Conservation (phyloP, 2,797 vertebrate species). For the Octomys mimax region DNA sequence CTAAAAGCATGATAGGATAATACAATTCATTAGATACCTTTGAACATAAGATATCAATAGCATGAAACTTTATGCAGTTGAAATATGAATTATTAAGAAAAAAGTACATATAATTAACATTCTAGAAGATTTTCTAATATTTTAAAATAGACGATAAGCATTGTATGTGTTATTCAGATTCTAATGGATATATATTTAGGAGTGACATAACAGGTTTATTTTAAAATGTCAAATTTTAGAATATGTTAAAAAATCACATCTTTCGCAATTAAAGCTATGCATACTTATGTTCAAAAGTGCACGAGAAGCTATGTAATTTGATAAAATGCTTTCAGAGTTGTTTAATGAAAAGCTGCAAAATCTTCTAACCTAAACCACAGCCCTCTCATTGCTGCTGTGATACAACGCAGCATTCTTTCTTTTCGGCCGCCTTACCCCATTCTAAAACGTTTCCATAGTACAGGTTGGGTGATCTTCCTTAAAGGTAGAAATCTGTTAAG, state of each 20-base stretch:
- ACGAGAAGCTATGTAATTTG: slow-evolving; percentile 13
- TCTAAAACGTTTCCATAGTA: slow-evolving; percentile 8
- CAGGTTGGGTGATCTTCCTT: not conserved
- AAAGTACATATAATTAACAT: not conserved
- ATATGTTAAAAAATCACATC: slow-evolving; percentile 56
- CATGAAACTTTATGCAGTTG: not conserved
- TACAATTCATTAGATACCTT: not conserved
- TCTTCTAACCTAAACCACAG: not conserved
- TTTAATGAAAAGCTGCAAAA: not conserved
- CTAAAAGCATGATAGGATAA: not conserved
- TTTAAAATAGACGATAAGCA: not conserved
- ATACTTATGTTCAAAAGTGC: slow-evolving; percentile 36
- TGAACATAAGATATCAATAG: not conserved
- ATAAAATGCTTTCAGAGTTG: not conserved
- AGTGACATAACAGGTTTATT: slow-evolving; percentile 52
- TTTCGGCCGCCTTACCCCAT: not conserved
- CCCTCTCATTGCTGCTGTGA: not conserved
- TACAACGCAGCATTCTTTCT: not conserved
- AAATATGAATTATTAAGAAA: slow-evolving; percentile 44
- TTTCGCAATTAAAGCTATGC: slow-evolving; percentile 43
- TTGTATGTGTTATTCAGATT: slow-evolving; percentile 40
- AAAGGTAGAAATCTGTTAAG: not conserved
- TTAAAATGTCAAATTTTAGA: slow-evolving; percentile 69
- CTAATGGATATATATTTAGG: slow-evolving; percentile 51
- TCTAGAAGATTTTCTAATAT: not conserved